Evolutionary conservation across 2,797 vertebrate genomes (phyloP).

Genomic region (Clarias laeviceps): DNA sequence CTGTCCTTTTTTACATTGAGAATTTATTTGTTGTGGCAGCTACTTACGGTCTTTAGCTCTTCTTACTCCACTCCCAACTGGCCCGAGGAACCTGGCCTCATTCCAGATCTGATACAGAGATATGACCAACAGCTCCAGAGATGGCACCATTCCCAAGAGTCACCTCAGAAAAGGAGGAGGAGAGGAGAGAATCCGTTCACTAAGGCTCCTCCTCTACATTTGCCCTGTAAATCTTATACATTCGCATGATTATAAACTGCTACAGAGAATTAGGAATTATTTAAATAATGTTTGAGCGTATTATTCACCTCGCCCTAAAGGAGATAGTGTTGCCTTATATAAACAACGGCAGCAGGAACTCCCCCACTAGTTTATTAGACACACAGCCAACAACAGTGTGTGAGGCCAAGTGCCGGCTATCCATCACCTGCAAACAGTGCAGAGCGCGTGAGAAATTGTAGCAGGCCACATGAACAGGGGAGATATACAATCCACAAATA

Average conservation of each 20-base stretch:
- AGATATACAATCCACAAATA: slow-evolving; percentile 60
- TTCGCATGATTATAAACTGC: slow-evolving; percentile 22
- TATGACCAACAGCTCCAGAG: slow-evolving; percentile 63
- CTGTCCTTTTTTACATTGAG: slow-evolving; percentile 22
- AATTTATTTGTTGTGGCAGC: slow-evolving; percentile 54
- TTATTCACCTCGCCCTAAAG: slow-evolving; percentile 17
- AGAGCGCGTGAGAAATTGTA: slow-evolving; percentile 38
- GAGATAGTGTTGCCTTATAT: slow-evolving; percentile 37
- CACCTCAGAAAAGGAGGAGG: slow-evolving; percentile 63
- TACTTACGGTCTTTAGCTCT: slow-evolving; percentile 50
- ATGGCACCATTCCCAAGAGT: slow-evolving; percentile 48
- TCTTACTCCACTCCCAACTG: slow-evolving; percentile 41
- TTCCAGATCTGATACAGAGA: slow-evolving; percentile 74
- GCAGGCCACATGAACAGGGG: slow-evolving; percentile 53
- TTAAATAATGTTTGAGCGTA: slow-evolving; percentile 7
- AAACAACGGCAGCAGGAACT: slow-evolving; percentile 37
- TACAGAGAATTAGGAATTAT: slow-evolving; percentile 27
- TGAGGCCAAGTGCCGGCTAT: slow-evolving; percentile 48
- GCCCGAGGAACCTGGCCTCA: slow-evolving; percentile 70
- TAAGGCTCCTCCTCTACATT: slow-evolving; percentile 10
- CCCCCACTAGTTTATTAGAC: slow-evolving; percentile 48
- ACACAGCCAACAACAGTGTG: slow-evolving; percentile 51
- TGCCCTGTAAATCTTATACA: slow-evolving; percentile 13
- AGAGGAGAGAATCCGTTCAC: slow-evolving; percentile 7
- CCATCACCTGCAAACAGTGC: slow-evolving; percentile 52